Evolutionary conservation across 2,797 vertebrate genomes (phyloP).

Genomic region (Salarias fasciatus): DNA sequence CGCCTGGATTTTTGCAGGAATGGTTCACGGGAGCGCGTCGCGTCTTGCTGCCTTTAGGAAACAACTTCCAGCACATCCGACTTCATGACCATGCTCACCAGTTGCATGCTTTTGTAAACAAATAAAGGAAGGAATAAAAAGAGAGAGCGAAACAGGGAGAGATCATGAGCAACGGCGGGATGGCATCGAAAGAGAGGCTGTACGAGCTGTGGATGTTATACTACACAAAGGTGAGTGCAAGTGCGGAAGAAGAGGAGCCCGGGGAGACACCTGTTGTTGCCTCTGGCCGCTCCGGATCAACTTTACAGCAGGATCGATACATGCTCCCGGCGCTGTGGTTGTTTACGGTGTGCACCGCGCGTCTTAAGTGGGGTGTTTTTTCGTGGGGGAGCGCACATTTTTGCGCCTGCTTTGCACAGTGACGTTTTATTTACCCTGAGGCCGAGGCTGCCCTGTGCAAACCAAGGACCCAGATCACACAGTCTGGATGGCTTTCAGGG

Average conservation of each 20-base stretch:
- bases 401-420: conserved; percentile 10
- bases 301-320: conserved; percentile 20
- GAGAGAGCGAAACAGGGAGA: conserved; percentile 14
- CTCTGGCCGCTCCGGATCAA: conserved; percentile 34
- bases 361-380: not conserved
- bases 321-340: not conserved
- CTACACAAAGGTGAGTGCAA: conserved; percentile 90
- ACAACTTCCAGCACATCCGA: conserved; percentile 52
- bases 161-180: conserved; percentile 71
- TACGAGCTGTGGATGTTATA: conserved; percentile 96
- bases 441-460: not conserved
- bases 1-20: conserved; percentile 55
- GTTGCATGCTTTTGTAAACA: conserved; percentile 40
- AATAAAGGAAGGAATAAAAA: not conserved
- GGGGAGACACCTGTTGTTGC: conserved; percentile 82
- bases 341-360: no score
- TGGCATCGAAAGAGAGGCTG: conserved; percentile 92
- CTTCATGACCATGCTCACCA: conserved; percentile 21
- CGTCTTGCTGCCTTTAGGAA: conserved; percentile 59
- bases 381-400: conserved; percentile 49
- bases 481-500: not conserved
- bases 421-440: conserved; percentile 42
- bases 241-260: conserved; percentile 66
- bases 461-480: not conserved
- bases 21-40: conserved; percentile 64